Evolutionary conservation across 1,140 invertebrate genomes (phyloP).

Genomic region (Tetramorium alpestre): DNA sequence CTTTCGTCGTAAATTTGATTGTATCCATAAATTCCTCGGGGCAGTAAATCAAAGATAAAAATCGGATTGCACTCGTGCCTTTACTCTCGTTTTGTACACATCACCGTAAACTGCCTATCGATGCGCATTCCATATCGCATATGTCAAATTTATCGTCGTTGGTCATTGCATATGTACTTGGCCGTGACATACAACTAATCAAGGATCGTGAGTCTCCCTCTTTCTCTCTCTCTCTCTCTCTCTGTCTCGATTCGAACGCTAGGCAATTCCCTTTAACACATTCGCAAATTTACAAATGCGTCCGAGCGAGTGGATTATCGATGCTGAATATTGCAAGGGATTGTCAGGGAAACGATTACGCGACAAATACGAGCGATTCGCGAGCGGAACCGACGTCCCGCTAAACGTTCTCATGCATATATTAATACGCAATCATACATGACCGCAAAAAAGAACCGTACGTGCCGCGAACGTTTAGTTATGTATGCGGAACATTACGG

Average conservation of each 20-base stretch:
- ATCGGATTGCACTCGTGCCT: not conserved
- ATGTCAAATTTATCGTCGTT: not conserved
- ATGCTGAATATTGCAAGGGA: not conserved
- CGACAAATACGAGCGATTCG: not conserved
- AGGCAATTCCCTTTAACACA: not conserved
- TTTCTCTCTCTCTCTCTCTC: not conserved
- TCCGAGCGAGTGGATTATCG: not conserved
- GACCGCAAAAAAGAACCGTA: not conserved
- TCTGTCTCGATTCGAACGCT: not conserved
- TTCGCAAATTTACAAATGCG: not conserved
- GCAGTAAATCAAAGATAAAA: conserved; percentile 39
- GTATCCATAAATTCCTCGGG: not conserved
- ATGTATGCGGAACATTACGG: not conserved
- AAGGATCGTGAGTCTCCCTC: not conserved
- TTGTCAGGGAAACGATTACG: conserved; percentile 1
- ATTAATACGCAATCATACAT: conserved; percentile 16
- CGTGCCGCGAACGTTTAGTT: not conserved
- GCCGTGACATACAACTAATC: not conserved
- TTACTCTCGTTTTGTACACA: not conserved
- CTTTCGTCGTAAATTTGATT: not conserved
- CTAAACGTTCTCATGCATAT: conserved; percentile 6
- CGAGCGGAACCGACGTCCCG: not conserved
- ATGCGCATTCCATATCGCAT: not conserved
- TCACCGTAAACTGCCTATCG: not conserved
- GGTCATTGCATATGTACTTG: not conserved